Conservation (phyloP, 2,797 vertebrate species). For the Mormyrus proboscirostris region DNA sequence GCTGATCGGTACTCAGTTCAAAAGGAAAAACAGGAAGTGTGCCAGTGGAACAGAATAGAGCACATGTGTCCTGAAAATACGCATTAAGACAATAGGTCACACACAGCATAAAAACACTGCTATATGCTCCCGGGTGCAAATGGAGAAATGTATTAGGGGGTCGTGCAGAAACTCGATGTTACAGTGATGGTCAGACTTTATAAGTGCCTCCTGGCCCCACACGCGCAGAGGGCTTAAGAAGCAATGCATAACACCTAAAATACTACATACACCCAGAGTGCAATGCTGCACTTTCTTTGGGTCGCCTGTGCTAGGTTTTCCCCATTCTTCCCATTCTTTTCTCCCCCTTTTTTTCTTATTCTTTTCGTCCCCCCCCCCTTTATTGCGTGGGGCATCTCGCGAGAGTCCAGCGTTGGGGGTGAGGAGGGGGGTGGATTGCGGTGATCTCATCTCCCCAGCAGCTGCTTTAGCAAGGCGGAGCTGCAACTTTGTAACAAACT, state of each 20-base stretch:
- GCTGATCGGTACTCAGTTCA: neutral
- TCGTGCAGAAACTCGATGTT: neutral
- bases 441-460: slow-evolving; percentile 70
- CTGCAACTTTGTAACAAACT: slow-evolving; percentile 68
- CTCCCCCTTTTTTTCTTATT: slow-evolving; percentile 5
- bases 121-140: neutral
- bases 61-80: neutral
- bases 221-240: neutral
- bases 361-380: slow-evolving; percentile 15
- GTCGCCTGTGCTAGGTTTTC: slow-evolving; percentile 60
- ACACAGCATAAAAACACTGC: neutral
- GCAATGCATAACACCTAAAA: neutral
- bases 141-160: neutral
- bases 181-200: neutral
- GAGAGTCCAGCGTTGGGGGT: slow-evolving; percentile 49
- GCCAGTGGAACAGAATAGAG: neutral
- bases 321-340: slow-evolving; percentile 13
- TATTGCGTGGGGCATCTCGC: slow-evolving; percentile 53
- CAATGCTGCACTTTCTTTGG: neutral
- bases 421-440: slow-evolving; percentile 44
- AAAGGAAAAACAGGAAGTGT: neutral
- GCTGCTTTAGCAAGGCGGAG: slow-evolving; percentile 61
- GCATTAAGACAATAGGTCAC: neutral
- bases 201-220: neutral
- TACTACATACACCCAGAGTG: neutral